Evolutionary conservation across 2,888 invertebrate genomes (phyloP).

Genomic region (Nemoura dubitans): DNA sequence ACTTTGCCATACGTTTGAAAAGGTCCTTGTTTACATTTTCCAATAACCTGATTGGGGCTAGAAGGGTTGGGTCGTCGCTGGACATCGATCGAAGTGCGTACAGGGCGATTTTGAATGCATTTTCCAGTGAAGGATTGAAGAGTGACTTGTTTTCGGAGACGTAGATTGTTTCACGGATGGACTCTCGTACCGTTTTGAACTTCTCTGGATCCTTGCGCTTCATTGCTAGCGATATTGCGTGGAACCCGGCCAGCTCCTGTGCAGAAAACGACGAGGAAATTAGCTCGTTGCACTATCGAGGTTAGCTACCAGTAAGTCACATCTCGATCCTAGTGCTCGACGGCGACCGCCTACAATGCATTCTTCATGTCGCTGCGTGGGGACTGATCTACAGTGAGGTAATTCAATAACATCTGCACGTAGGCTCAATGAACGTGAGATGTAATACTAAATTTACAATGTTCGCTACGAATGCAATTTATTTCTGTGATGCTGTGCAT

Average conservation of each 20-base stretch:
- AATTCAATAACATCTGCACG: neutral
- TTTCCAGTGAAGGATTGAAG: constrained; percentile 46
- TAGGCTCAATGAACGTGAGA: neutral
- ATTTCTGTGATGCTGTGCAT: neutral
- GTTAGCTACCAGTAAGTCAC: neutral
- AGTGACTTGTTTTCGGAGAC: constrained; percentile 40
- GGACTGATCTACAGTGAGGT: neutral
- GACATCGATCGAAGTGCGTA: constrained; percentile 36
- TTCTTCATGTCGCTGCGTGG: neutral
- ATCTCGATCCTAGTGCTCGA: neutral
- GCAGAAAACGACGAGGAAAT: constrained; percentile 26
- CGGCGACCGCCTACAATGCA: neutral
- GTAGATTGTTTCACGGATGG: constrained; percentile 45
- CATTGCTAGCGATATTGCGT: constrained; percentile 53
- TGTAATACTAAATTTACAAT: neutral
- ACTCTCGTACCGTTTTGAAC: constrained; percentile 38
- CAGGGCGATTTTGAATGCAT: constrained; percentile 46
- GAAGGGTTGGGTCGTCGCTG: constrained; percentile 38
- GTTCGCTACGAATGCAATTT: neutral
- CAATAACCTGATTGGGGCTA: constrained; percentile 33
- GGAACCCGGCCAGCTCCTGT: constrained; percentile 53
- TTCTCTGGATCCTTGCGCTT: constrained; percentile 51
- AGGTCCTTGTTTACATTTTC: constrained; percentile 38
- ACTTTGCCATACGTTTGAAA: constrained; percentile 43
- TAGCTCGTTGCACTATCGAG: neutral